These are phyloP conservation scores for Cyphotilapia sp. DNA, from an alignment of 2,113 vertebrate species.

Conservation along the genomic window DNA sequence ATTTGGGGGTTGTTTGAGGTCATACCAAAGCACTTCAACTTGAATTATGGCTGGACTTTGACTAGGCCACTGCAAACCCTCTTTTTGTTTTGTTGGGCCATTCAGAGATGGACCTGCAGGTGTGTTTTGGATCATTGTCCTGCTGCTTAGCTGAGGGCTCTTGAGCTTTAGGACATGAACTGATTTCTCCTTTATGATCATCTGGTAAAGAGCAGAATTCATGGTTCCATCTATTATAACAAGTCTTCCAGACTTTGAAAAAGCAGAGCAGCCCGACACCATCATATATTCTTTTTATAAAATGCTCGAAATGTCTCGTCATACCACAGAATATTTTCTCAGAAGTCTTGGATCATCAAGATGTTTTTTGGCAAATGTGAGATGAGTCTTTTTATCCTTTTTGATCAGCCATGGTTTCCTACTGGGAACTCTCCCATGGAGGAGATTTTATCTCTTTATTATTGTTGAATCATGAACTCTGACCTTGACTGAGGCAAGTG, in stretches of 20 bases:
- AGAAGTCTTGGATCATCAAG: neutral
- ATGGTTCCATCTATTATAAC: neutral
- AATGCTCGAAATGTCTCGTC: neutral
- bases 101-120: neutral
- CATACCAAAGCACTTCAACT: neutral
- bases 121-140: neutral
- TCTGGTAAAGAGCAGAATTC: neutral
- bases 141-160: neutral
- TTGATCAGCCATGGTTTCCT: neutral
- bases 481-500: neutral
- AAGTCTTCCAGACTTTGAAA: neutral
- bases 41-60: neutral
- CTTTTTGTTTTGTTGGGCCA: neutral
- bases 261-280: neutral
- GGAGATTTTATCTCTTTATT: neutral
- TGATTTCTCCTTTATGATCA: neutral
- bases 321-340: neutral
- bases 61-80: neutral
- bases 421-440: neutral
- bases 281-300: neutral
- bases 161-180: neutral
- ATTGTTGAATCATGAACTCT: neutral
- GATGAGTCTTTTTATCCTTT: neutral
- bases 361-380: neutral
- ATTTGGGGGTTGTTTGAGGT: neutral